Evolutionary conservation across 2,888 invertebrate genomes (phyloP).

Genomic region (Dolomedes plantarius): DNA sequence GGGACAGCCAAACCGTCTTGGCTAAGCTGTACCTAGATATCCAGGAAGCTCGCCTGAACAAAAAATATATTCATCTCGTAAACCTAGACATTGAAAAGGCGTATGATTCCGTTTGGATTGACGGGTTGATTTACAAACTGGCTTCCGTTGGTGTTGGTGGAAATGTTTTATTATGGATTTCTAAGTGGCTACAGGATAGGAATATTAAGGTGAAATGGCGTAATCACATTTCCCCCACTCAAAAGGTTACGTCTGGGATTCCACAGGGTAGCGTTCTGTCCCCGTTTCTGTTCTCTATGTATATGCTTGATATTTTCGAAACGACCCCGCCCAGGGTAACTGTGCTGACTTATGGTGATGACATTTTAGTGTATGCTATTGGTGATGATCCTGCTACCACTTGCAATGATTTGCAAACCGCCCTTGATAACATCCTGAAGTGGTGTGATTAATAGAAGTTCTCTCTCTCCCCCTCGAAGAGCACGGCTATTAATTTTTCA

Average conservation of each 20-base stretch:
- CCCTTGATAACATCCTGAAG: no score
- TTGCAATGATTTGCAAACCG: no score
- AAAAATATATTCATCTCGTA: not conserved
- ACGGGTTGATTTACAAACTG: not conserved
- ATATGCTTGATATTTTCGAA: not conserved
- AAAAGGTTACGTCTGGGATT: not conserved
- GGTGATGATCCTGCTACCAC: no score
- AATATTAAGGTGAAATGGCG: not conserved
- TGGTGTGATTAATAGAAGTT: no score
- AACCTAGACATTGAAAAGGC: not conserved
- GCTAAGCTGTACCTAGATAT: not conserved
- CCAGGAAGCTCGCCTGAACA: not conserved
- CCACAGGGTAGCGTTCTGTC: not conserved
- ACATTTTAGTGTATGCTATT: no score
- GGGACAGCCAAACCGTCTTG: not conserved
- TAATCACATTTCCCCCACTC: not conserved
- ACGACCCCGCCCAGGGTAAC: not conserved
- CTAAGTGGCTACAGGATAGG: not conserved
- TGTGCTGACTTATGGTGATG: no score
- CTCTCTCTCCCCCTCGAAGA: no score
- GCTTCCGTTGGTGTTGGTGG: not conserved
- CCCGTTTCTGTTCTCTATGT: not conserved
- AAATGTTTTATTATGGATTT: not conserved
- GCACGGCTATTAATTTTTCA: no score
- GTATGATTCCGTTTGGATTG: not conserved